Base-by-base conservation (phyloP, 1,140 invertebrate species). In the Seison nebaliae region DNA sequence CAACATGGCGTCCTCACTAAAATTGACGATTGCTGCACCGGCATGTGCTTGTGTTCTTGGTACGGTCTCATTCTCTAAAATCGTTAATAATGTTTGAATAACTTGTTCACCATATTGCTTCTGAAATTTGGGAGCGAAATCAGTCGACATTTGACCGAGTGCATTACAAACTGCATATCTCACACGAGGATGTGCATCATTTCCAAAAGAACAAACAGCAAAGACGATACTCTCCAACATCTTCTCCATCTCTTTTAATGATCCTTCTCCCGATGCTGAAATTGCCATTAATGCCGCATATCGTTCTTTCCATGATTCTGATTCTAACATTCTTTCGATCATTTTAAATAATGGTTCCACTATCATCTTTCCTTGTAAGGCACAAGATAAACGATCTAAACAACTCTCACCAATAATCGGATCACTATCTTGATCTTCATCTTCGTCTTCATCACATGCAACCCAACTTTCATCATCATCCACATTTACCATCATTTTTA, bases 261-360 rank as follows among this genome's bases (percentile, higher is more conserved):
- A 93, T 11, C 88, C 88, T 65, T 96, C 91, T 1, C 88, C 91
- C 37, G 88, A 77, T 6, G 84, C 79, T 9, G 86, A 93, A 16
- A 98, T 73, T 4, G 88, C 86, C 83, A 94, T 96, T 14, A 98
- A 66, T 11, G 81, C 88, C 32, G 84, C 86, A 55, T 94, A 78
- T 17, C 86, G 63, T 46, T 56, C 55, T 29, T 60, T 51, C 67
- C 67, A 68, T 46, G 67, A 57, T 41, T 46, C 55, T 47, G 72
- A 74, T n/a, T 60, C 60, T 45, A 93, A 65, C 81, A 93, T 86
- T 16, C 65, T 57, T 5, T 81, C 76, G 36, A 84, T 70, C 53
- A 73, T 74, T 16, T 68, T 65, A 35, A 83, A 70, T 30, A 93
- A 77, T 41, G 78, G 70, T 5, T 76, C 76, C 28, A 96, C 62